Evolutionary conservation across 2,888 invertebrate genomes (phyloP).

Genomic region (Mechanitis messenoides): DNA sequence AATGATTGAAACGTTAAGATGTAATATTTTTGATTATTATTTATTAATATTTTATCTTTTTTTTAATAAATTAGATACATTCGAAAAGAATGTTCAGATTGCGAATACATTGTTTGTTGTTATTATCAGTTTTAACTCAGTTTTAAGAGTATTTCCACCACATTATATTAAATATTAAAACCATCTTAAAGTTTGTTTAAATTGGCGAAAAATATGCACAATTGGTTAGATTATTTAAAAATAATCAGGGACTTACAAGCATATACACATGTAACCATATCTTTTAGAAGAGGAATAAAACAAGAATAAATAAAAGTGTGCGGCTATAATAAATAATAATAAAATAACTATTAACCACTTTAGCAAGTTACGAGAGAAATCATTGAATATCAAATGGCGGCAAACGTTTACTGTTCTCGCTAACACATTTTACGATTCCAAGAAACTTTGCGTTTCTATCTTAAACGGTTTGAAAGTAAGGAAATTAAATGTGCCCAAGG

Average conservation of each 20-base stretch:
- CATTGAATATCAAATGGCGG: conserved; percentile 19
- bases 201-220: not conserved
- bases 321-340: conserved; percentile 13
- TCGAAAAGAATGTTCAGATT: too few species aligned
- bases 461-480: conserved; percentile 15
- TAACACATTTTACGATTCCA: conserved; percentile 21
- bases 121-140: too few species aligned
- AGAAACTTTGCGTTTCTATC: conserved; percentile 17
- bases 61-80: too few species aligned
- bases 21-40: too few species aligned
- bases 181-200: not conserved
- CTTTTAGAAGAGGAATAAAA: not conserved
- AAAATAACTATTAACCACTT: conserved; percentile 3
- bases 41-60: too few species aligned
- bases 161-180: not conserved
- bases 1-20: too few species aligned
- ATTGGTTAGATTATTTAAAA: not conserved
- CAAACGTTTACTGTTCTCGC: conserved; percentile 17
- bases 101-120: too few species aligned
- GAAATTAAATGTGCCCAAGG: conserved; percentile 11
- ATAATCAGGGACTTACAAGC: not conserved
- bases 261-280: not conserved
- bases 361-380: conserved; percentile 13
- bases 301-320: too few species aligned
- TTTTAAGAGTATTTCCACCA: too few species aligned